Evolutionary conservation across 2,797 vertebrate species (phyloP).

Genomic region (Rhyacichthys aspro): DNA sequence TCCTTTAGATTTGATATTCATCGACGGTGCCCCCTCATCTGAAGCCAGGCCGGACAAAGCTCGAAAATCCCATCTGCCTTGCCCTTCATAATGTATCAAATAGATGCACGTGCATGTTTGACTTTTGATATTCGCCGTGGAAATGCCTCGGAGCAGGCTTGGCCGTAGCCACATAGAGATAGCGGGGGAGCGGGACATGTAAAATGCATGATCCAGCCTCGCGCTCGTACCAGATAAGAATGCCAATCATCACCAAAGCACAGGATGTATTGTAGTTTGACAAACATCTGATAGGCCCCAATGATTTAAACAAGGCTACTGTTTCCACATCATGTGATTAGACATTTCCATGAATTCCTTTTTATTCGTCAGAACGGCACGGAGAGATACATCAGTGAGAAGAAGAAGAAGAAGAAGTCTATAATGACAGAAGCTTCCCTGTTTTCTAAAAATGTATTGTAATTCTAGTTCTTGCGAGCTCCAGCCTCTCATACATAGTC

Average conservation of each 20-base stretch:
- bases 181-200: slow-evolving; percentile 42
- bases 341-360: neutral
- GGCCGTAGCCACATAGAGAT: slow-evolving; percentile 18
- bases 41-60: slow-evolving; percentile 29
- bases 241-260: slow-evolving; percentile 35
- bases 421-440: neutral
- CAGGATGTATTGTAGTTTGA: slow-evolving; percentile 11
- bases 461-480: slow-evolving; percentile 51
- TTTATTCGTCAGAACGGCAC: neutral
- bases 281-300: slow-evolving; percentile 11
- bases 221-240: slow-evolving; percentile 40
- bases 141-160: slow-evolving; percentile 19
- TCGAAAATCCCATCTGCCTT: slow-evolving; percentile 7
- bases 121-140: slow-evolving; percentile 38
- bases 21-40: slow-evolving; percentile 39
- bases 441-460: slow-evolving; percentile 30
- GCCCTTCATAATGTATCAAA: slow-evolving; percentile 39
- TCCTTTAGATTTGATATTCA: slow-evolving; percentile 51
- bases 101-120: slow-evolving; percentile 49
- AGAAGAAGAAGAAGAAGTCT: neutral
- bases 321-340: slow-evolving; percentile 10
- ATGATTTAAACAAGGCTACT: neutral
- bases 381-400: neutral
- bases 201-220: slow-evolving; percentile 58
- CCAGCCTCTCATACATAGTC: slow-evolving; percentile 72